Evolutionary conservation across 2,888 invertebrate genomes (phyloP).

Genomic region (Agrotis segetum): DNA sequence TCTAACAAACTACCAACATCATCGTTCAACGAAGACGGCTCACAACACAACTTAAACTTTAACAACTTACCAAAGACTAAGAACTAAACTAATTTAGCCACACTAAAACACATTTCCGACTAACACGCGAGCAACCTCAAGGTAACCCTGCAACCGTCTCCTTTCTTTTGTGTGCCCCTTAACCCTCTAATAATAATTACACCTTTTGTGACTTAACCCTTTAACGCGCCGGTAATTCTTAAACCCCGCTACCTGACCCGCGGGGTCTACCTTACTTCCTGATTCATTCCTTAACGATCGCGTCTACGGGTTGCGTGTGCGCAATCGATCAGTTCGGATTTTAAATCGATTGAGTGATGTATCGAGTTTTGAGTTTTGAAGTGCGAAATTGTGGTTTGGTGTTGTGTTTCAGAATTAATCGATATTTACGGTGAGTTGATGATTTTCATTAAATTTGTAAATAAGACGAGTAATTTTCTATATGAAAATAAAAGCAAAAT

Average conservation of each 20-base stretch:
- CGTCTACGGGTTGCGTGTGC: slow-evolving; percentile 87
- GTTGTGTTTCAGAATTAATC: slow-evolving; percentile 32
- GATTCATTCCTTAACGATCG: slow-evolving; percentile 87
- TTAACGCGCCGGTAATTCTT: slow-evolving; percentile 88
- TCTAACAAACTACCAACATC: background rate
- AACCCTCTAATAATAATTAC: slow-evolving; percentile 88
- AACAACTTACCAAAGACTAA: slow-evolving; percentile 24
- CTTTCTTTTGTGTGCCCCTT: slow-evolving; percentile 81
- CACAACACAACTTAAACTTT: slow-evolving; percentile 13
- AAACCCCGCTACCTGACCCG: slow-evolving; percentile 88
- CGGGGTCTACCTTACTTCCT: slow-evolving; percentile 84
- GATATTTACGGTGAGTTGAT: slow-evolving; percentile 35
- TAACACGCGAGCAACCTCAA: slow-evolving; percentile 80
- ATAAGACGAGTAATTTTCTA: background rate
- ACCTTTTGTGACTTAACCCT: slow-evolving; percentile 89
- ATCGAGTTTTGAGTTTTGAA: slow-evolving; percentile 38
- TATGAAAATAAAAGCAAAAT: slow-evolving; percentile 7
- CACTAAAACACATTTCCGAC: slow-evolving; percentile 64
- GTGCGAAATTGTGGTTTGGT: slow-evolving; percentile 30
- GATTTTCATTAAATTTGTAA: background rate
- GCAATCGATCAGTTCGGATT: slow-evolving; percentile 75
- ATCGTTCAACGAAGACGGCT: background rate
- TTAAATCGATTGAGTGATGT: slow-evolving; percentile 58
- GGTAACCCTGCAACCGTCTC: slow-evolving; percentile 82
- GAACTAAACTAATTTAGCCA: slow-evolving; percentile 43